Evolutionary conservation across 2,113 vertebrate genomes (phyloP), one percentile per base, ranked within the genome.

Genomic region (Gavialis gangeticus): DNA sequence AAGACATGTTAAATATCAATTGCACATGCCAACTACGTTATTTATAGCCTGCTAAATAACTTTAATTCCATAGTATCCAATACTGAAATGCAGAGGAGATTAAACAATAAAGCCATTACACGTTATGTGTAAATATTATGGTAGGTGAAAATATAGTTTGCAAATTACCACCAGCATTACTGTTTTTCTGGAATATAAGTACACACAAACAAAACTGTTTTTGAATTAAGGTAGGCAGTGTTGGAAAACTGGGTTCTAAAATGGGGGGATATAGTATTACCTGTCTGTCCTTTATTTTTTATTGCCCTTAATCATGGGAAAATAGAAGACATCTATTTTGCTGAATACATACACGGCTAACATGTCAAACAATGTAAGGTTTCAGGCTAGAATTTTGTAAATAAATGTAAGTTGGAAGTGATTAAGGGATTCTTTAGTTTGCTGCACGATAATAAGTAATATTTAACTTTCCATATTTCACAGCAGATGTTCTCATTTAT

Each of bases 21-120:
- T 97, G 88, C 87, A 91, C 95, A 89, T 94, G 97, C 95, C 97
- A 97, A 71, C 93, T 97, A 37, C 91, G 87, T 98, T 98, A 98
- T 98, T 98, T 98, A 98, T 97, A 95, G 96, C 96, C 89, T 96
- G 96, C 94, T 97, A 97, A 98, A 96, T 98, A 98, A 97, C 87
- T 97, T 82, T 93, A 97, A 94, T 96, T 93, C 96, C 93, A 30
- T 96, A 97, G 97, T 98, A 98, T 95, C 96, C 93, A 97, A 97
- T 97, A 96, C 89, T 95, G 91, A 97, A 96, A 96, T 94, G 83
- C 85, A 96, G 86, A 93, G 95, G 91, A 97, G 96, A 98, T 98
- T 97, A 97, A 97, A 97, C 94, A 98, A 97, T 97, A 95, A 96
- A 97, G 88, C 87, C 96, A 97, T 98, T 98, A 95, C 88, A 91